phyloP scores from a whole-genome alignment of 2,888 invertebrate species.

The Aphelenchoides bicaudatus region DNA sequence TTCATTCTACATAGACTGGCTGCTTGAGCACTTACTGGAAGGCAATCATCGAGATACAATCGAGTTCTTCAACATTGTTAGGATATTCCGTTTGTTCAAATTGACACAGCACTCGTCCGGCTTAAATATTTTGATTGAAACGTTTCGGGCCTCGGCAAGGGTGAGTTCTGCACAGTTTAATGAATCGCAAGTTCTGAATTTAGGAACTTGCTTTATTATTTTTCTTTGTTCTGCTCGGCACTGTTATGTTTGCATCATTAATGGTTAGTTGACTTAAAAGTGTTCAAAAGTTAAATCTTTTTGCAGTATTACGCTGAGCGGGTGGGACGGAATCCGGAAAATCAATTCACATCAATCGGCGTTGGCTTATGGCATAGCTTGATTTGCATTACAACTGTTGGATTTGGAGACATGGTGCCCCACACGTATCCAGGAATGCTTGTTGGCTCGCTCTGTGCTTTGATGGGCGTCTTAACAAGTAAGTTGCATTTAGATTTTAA shows the following conservation, averaged over 20 bases:
- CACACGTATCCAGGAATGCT: constrained; percentile 84
- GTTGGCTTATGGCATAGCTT: constrained; percentile 62
- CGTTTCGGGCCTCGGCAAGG: constrained; percentile 59
- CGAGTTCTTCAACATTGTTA: constrained; percentile 63
- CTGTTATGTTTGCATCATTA: constrained; percentile 89
- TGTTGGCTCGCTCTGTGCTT: constrained; percentile 79
- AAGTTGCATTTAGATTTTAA: neutral
- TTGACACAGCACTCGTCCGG: constrained; percentile 62
- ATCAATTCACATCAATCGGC: constrained; percentile 58
- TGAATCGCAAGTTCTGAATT: constrained; percentile 64
- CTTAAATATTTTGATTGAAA: constrained; percentile 92
- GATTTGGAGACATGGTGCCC: constrained; percentile 39
- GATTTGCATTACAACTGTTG: constrained; percentile 55
- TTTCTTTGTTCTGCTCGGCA: constrained; percentile 83
- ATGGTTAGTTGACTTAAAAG: constrained; percentile 65
- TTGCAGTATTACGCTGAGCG: constrained; percentile 74
- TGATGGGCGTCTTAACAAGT: constrained; percentile 65
- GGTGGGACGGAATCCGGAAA: constrained; percentile 54
- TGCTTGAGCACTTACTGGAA: constrained; percentile 44
- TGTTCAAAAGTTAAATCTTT: constrained; percentile 44
- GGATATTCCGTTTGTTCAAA: constrained; percentile 63
- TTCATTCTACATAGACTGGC: constrained; percentile 79
- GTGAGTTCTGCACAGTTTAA: constrained; percentile 36
- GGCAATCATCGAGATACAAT: constrained; percentile 69
- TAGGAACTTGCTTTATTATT: constrained; percentile 71